Evolutionary conservation across 2,797 vertebrate species (phyloP).

Genomic region (Platyrinchus mystaceus): DNA sequence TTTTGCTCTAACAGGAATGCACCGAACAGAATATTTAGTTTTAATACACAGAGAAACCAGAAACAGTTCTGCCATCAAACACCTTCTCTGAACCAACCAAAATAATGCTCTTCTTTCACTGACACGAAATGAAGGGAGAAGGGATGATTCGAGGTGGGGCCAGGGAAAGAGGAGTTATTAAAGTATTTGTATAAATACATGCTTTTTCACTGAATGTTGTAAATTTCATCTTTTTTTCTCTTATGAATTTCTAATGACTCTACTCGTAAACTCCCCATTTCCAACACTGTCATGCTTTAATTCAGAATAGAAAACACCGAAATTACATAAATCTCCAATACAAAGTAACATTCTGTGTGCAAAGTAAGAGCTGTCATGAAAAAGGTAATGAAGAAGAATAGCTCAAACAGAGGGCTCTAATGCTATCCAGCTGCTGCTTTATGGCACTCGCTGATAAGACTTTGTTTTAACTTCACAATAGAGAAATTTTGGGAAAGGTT

Average conservation of each 20-base stretch:
- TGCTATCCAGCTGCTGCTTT: slow-evolving; percentile 92
- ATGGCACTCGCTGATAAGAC: slow-evolving; percentile 79
- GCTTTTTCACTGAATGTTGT: slow-evolving; percentile 17
- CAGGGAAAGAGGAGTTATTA: background rate
- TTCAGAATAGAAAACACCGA: slow-evolving; percentile 81
- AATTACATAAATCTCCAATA: slow-evolving; percentile 89
- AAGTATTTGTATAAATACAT: background rate
- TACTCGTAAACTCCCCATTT: slow-evolving; percentile 36
- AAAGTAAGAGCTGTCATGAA: slow-evolving; percentile 87
- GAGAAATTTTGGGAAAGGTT: slow-evolving; percentile 79
- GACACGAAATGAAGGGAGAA: background rate
- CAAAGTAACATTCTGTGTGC: slow-evolving; percentile 86
- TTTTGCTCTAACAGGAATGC: background rate
- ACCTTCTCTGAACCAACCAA: background rate
- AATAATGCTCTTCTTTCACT: background rate
- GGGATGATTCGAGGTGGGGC: background rate
- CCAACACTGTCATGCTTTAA: slow-evolving; percentile 62
- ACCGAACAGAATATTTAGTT: background rate
- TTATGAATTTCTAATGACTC: slow-evolving; percentile 21
- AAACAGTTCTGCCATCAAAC: background rate
- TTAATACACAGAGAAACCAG: background rate
- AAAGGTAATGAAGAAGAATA: slow-evolving; percentile 92
- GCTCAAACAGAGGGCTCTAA: slow-evolving; percentile 88
- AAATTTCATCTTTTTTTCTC: background rate
- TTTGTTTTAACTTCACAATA: slow-evolving; percentile 78